Conservation (phyloP, 1,140 invertebrate species). For the Atta cephalotes region DNA sequence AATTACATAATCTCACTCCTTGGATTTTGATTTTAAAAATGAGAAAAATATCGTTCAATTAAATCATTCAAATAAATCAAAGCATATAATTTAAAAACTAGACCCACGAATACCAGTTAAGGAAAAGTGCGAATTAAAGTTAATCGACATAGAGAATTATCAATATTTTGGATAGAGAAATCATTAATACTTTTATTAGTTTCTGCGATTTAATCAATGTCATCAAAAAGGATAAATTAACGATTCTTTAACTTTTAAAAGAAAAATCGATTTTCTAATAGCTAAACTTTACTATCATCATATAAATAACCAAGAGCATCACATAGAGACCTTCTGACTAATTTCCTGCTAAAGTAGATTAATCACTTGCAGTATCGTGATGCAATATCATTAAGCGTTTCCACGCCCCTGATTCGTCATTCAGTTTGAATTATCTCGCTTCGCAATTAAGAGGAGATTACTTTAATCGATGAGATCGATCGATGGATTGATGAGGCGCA, state of each 20-base stretch:
- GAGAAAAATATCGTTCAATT: too few relatives aligned
- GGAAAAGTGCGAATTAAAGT: neutral
- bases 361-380: conserved; percentile 41
- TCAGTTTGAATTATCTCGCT: neutral
- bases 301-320: neutral
- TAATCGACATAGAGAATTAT: neutral
- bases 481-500: neutral
- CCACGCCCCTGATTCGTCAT: conserved; percentile 56
- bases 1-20: too few relatives aligned
- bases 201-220: neutral
- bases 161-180: neutral
- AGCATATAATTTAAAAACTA: too few relatives aligned
- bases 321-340: conserved; percentile 17
- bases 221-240: neutral
- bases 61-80: too few relatives aligned
- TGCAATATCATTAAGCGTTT: conserved; percentile 39
- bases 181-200: neutral
- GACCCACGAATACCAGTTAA: too few relatives aligned
- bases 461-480: neutral
- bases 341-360: conserved; percentile 47
- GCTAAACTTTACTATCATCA: neutral
- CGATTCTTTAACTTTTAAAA: too few relatives aligned
- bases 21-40: too few relatives aligned
- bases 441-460: conserved; percentile 17
- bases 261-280: conserved; percentile 16